phyloP scores from a whole-genome alignment of 2,888 invertebrate species.

The Mycogona germanica region DNA sequence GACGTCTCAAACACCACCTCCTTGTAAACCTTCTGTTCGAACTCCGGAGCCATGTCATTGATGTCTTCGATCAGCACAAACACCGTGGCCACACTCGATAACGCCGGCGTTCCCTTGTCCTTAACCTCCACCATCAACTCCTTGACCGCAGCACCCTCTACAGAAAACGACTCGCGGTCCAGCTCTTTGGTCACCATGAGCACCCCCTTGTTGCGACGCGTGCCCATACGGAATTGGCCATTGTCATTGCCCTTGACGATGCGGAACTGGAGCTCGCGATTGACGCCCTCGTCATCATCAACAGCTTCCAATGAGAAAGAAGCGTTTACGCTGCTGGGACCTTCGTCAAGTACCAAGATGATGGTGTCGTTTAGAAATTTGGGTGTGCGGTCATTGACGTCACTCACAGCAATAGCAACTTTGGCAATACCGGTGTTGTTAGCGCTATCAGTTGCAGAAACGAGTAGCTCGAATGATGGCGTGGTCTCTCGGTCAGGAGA shows the following conservation, averaged over 20 bases:
- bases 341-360: conserved; percentile 16
- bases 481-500: conserved; percentile 60
- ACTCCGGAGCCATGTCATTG: conserved; percentile 22
- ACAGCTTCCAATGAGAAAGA: conserved; percentile 55
- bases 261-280: conserved; percentile 26
- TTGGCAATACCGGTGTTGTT: conserved; percentile 41
- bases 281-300: conserved; percentile 29
- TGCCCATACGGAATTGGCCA: conserved; percentile 25
- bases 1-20: conserved; percentile 19
- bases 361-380: conserved; percentile 60
- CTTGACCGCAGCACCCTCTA: conserved; percentile 1
- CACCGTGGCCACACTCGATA: conserved; percentile 52
- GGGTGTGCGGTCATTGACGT: conserved; percentile 72
- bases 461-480: conserved; percentile 59
- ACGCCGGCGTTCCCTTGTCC: conserved; percentile 70
- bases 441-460: conserved; percentile 51
- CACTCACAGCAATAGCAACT: too few relatives aligned
- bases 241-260: conserved; percentile 27
- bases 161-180: conserved; percentile 25
- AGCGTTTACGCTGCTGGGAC: conserved; percentile 24
- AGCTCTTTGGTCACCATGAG: conserved; percentile 25
- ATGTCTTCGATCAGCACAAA: conserved; percentile 22
- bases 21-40: conserved; percentile 18
- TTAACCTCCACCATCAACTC: conserved; percentile 9
- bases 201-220: conserved; percentile 14